These are phyloP conservation scores for Altica lythri DNA, from an alignment of 2,888 invertebrate species.

Conservation along the genomic window DNA sequence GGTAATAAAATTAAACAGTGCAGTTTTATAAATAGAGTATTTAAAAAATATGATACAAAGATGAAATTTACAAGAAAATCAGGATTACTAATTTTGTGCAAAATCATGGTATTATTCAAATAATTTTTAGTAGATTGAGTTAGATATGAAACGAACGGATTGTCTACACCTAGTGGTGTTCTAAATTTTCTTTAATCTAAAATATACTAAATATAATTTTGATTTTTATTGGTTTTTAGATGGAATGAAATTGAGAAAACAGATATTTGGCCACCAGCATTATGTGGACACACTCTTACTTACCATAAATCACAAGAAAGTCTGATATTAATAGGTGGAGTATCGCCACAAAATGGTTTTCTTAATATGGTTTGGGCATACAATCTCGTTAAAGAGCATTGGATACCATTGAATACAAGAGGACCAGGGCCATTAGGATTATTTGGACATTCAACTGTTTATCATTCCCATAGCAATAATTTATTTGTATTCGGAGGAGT, in stretches of 20 bases:
- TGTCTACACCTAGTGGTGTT: too few relatives aligned
- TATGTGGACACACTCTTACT: slow-evolving; percentile 91
- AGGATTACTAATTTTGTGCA: too few relatives aligned
- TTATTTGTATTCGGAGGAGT: slow-evolving; percentile 92
- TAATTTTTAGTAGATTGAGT: too few relatives aligned
- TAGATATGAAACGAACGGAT: too few relatives aligned
- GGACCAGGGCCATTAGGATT: slow-evolving; percentile 81
- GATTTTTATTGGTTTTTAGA: slow-evolving; percentile 46
- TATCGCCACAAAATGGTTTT: slow-evolving; percentile 76
- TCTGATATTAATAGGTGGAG: slow-evolving; percentile 85
- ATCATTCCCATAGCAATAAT: slow-evolving; percentile 78
- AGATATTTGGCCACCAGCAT: slow-evolving; percentile 67
- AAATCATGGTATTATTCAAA: too few relatives aligned
- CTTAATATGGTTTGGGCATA: slow-evolving; percentile 80
- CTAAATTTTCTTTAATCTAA: too few relatives aligned
- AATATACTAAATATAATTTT: not conserved
- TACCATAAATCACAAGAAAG: slow-evolving; percentile 75
- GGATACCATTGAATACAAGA: slow-evolving; percentile 70
- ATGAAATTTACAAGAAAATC: too few relatives aligned
- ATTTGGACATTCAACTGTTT: slow-evolving; percentile 89
- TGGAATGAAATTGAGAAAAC: slow-evolving; percentile 72
- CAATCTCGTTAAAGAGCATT: slow-evolving; percentile 73
- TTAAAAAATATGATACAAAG: too few relatives aligned
- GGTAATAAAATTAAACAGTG: too few relatives aligned
- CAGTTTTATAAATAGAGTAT: too few relatives aligned